A percentile compares a stretch with the other conserved stretches of the same genome.
Evolutionary conservation across 2,888 invertebrate genomes (phyloP).

Genomic region (Eilema caniola): DNA sequence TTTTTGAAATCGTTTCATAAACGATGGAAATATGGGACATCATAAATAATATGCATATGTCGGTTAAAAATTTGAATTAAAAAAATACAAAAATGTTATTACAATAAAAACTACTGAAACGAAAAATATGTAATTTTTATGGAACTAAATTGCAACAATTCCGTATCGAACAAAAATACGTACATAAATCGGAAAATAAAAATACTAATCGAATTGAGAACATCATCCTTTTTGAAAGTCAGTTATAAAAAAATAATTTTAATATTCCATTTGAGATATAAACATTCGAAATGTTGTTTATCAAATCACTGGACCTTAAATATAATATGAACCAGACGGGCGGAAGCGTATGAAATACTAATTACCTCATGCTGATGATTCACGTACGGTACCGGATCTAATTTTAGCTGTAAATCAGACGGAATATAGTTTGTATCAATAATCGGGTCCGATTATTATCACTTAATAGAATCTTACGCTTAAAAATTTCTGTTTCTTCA

Average conservation of each 20-base stretch:
- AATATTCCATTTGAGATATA: slow-evolving; percentile 13
- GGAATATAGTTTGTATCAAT: slow-evolving; percentile 53
- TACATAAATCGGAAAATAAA: no score
- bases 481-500: not conserved
- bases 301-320: slow-evolving; percentile 41
- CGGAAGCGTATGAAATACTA: slow-evolving; percentile 68
- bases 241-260: not conserved
- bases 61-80: no score
- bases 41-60: no score
- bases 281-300: slow-evolving; percentile 28
- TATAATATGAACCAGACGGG: slow-evolving; percentile 45
- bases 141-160: no score
- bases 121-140: no score
- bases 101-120: no score
- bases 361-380: slow-evolving; percentile 61
- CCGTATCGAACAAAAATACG: no score
- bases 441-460: slow-evolving; percentile 8
- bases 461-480: not conserved
- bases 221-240: no score
- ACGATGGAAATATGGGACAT: no score
- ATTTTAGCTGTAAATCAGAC: slow-evolving; percentile 57
- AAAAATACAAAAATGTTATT: no score
- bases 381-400: slow-evolving; percentile 62
- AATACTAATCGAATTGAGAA: no score
- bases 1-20: no score